Conservation (phyloP, 1,140 invertebrate genomes). For the Drosophila seguyi region DNA sequence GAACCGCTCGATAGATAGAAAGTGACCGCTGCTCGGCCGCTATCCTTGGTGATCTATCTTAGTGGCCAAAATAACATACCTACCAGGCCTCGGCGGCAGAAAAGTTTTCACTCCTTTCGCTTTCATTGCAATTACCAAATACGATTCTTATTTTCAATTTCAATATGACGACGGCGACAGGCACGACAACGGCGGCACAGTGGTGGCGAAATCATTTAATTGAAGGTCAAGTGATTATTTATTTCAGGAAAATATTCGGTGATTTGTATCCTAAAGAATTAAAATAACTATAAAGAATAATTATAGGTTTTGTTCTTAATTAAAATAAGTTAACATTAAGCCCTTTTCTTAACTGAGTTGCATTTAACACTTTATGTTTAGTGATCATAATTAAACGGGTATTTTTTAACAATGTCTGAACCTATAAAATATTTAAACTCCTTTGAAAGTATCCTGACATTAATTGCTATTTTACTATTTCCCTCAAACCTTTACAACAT, state of each 20-base stretch:
- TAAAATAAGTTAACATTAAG: neutral
- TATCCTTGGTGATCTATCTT: constrained; percentile 81
- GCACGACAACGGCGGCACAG: constrained; percentile 55
- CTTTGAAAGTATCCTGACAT: neutral
- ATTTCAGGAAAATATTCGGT: neutral
- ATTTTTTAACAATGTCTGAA: neutral
- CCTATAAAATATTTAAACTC: neutral
- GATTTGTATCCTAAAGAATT: no score
- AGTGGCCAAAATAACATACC: constrained; percentile 70
- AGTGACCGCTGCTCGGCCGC: constrained; percentile 62
- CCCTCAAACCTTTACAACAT: neutral
- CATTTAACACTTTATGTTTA: neutral
- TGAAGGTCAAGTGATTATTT: constrained; percentile 14
- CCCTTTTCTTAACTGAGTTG: no score
- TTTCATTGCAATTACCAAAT: constrained; percentile 84
- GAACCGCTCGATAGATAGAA: constrained; percentile 67
- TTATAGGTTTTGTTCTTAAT: no score
- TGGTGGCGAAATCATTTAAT: neutral
- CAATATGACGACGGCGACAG: constrained; percentile 81
- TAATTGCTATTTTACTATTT: neutral
- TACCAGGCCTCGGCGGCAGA: constrained; percentile 36
- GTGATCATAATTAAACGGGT: neutral
- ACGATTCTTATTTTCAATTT: constrained; percentile 84
- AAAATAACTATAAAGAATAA: no score
- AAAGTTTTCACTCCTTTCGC: constrained; percentile 82